Evolutionary conservation across 1,140 invertebrate genomes (phyloP).

Genomic region (Pentalonia nigronervosa): DNA sequence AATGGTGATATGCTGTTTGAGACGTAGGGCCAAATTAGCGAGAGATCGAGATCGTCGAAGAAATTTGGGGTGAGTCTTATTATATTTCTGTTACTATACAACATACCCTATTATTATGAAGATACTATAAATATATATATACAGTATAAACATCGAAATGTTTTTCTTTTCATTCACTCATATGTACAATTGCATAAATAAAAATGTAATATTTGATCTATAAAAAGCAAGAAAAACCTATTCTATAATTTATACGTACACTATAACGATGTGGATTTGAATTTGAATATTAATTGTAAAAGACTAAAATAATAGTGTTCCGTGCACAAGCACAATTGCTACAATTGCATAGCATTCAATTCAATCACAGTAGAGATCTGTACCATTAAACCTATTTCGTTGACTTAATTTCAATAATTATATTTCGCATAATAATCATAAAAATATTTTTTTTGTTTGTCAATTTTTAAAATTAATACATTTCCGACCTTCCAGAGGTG

Average conservation of each 20-base stretch:
- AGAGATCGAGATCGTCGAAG: slow-evolving; percentile 63
- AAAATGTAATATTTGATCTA: too few relatives aligned
- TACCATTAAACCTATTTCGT: not conserved
- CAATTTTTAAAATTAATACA: not conserved
- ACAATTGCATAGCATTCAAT: too few relatives aligned
- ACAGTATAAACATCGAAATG: not conserved
- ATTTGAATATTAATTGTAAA: not conserved
- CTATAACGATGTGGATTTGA: not conserved
- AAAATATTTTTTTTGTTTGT: not conserved
- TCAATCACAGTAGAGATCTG: not conserved
- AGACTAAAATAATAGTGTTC: not conserved
- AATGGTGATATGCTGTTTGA: slow-evolving; percentile 84
- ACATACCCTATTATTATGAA: too few relatives aligned
- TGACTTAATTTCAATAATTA: not conserved
- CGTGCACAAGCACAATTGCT: not conserved
- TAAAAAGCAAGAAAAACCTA: not conserved
- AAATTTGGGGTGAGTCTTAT: slow-evolving; percentile 37
- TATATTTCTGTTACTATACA: not conserved
- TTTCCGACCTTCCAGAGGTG: too few relatives aligned
- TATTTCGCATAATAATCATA: not conserved
- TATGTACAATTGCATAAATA: not conserved
- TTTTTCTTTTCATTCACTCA: not conserved
- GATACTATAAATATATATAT: not conserved
- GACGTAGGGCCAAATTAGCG: slow-evolving; percentile 81
- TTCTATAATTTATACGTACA: not conserved